Evolutionary conservation across 2,888 invertebrate genomes (phyloP).

Genomic region (Ormyrus pomaceus): DNA sequence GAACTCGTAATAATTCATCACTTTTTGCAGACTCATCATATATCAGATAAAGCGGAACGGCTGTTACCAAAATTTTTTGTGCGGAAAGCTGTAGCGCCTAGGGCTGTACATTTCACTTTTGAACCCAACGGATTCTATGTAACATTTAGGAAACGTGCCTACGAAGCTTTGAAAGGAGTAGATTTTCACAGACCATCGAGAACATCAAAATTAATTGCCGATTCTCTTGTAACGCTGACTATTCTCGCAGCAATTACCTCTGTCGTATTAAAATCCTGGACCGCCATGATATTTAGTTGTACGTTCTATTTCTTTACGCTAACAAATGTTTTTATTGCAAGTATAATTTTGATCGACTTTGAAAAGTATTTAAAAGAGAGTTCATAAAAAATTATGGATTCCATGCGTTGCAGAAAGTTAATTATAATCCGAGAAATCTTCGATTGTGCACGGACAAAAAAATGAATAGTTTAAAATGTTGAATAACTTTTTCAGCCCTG

Average conservation of each 20-base stretch:
- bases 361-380: too few relatives aligned
- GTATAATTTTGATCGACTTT: too few relatives aligned
- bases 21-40: slow-evolving; percentile 78
- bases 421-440: not conserved
- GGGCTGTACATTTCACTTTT: slow-evolving; percentile 86
- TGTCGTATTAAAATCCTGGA: slow-evolving; percentile 62
- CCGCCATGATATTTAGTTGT: slow-evolving; percentile 71
- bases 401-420: too few relatives aligned
- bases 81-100: slow-evolving; percentile 79
- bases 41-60: slow-evolving; percentile 79
- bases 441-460: too few relatives aligned
- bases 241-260: slow-evolving; percentile 60
- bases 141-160: slow-evolving; percentile 81
- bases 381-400: too few relatives aligned
- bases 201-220: slow-evolving; percentile 71
- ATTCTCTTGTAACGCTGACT: slow-evolving; percentile 58
- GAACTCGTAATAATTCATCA: too few relatives aligned
- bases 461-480: not conserved
- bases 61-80: slow-evolving; percentile 82
- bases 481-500: slow-evolving; percentile 17
- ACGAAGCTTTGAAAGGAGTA: slow-evolving; percentile 78
- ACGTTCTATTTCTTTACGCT: not conserved
- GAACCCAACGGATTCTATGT: slow-evolving; percentile 85
- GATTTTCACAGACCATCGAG: slow-evolving; percentile 71
- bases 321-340: too few relatives aligned